These are phyloP conservation scores for Poecilia gillii DNA, from an alignment of 2,797 vertebrate species.

Conservation along the genomic window DNA sequence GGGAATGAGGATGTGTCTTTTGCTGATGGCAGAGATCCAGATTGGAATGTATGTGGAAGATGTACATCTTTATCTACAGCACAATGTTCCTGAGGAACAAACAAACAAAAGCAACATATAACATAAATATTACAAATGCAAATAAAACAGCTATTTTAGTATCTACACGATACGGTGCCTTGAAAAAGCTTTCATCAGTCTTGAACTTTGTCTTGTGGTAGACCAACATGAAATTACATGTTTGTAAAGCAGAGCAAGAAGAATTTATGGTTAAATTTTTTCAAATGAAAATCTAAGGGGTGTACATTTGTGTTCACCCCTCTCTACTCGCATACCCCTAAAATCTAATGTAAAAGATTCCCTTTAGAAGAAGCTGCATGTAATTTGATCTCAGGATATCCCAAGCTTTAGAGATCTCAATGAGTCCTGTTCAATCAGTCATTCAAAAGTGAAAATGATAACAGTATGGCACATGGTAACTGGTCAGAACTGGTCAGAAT, in stretches of 20 bases:
- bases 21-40: conserved; percentile 75
- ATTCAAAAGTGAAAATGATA: background rate
- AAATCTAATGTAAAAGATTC: background rate
- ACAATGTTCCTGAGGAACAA: conserved; percentile 80
- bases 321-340: background rate
- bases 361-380: background rate
- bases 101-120: conserved; percentile 1
- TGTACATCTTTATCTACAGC: conserved; percentile 87
- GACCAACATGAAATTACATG: background rate
- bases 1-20: conserved; percentile 77
- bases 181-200: background rate
- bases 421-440: background rate
- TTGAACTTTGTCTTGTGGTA: background rate
- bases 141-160: background rate
- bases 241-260: background rate
- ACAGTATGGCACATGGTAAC: background rate
- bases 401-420: background rate
- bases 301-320: background rate
- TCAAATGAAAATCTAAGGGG: background rate
- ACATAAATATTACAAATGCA: background rate
- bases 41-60: conserved; percentile 82
- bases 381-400: background rate
- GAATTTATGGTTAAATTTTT: background rate
- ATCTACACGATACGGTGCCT: background rate
- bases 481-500: background rate